Evolutionary conservation across 2,797 vertebrate genomes (phyloP), one percentile per base, ranked within the genome.

Genomic region (Acestrorhynchus altus): DNA sequence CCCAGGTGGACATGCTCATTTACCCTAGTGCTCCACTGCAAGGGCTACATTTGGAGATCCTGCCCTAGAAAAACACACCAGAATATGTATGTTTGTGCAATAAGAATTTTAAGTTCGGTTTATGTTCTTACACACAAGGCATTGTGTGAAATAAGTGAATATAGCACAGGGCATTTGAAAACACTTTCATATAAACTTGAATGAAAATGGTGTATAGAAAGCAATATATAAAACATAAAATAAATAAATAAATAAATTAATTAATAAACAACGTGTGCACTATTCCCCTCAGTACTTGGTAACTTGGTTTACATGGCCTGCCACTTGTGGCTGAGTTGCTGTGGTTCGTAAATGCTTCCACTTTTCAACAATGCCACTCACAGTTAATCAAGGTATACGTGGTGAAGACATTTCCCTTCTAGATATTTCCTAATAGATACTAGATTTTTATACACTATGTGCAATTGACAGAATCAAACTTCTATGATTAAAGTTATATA

Each of bases 1-100:
- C 78, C 78, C 78, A 74, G 72, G 66, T 74, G 78, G 72, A 69
- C 64, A 69, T 13, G 6, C 44, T 69, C 15, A 49, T 74, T 63
- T 47, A 20, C 49, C 49, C 5, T 54, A 69, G 40, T 8, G 78
- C 35, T 69, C 49, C 31, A 68, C 64, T 51, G 31, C 15, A 4
- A 54, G 12, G 11, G 69, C 46, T 64, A 56, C 47, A 63, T 56
- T 46, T 63, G 18, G 46, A 79, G n/a, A 35, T 28, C n/a, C 12
- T 24, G 51, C 49, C 67, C 11, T 49, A 69, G 1, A 54, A 70
- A 31, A 67, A 79, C 52, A 64, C 44, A 28, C 44, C 44, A 67
- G 20, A 67, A 73, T 67, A 66, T 24, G 63, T 18, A 54, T 74
- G 71, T 79, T 68, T 54, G 61, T 74, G 64, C 28, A 74, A 68